Evolutionary conservation across 2,888 invertebrate species (phyloP), one percentile per base, ranked within the genome.

Genomic region (Patella ulyssiponensis): DNA sequence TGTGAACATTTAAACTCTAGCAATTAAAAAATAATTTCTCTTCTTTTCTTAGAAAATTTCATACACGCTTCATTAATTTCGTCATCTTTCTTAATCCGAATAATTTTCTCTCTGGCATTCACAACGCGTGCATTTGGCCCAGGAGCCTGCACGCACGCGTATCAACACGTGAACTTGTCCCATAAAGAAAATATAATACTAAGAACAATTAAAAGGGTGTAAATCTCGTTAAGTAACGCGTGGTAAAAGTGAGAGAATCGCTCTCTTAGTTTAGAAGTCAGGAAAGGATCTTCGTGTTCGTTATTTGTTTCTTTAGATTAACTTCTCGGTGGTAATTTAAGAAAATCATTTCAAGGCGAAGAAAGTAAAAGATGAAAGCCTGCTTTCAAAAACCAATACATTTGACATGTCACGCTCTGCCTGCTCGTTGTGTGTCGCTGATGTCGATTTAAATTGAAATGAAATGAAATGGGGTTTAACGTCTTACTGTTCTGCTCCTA

Each of bases 151-250:
- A 64, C 64, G 23, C 64, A 64, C 23, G 64, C 64, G 64, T 23
- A 23, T 2, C 64, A 20, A 64, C 64, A 64, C 64, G 64, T 64
- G 64, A 64, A 23, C 64, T 64, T 23, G 64, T 64, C 64, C 23
- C 12, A 11, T 64, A 23, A 20, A 64, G 64, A 64, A 64, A 23
- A 23, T 64, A 23, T 64, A 64, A 64, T 64, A 64, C 64, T 23
- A 23, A 64, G 64, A 64, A 64, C 64, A 64, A 64, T 64, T 64
- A 64, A 64, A 64, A 64, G 20, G 64, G 64, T 64, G 64, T 64
- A 64, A 64, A 64, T 64, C 64, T 64, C 64, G 64, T 64, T 64
- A 64, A 64, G 23, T 64, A 20, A 23, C 64, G 23, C 64, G 64
- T 64, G 64, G 64, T 64, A 64, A 64, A 64, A 11, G 20, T 23